Percentiles rank a stretch among this genome's conserved stretches.
These are phyloP conservation scores for Sesamia inferens DNA, from an alignment of 2,888 invertebrate genomes.

Conservation along the genomic window DNA sequence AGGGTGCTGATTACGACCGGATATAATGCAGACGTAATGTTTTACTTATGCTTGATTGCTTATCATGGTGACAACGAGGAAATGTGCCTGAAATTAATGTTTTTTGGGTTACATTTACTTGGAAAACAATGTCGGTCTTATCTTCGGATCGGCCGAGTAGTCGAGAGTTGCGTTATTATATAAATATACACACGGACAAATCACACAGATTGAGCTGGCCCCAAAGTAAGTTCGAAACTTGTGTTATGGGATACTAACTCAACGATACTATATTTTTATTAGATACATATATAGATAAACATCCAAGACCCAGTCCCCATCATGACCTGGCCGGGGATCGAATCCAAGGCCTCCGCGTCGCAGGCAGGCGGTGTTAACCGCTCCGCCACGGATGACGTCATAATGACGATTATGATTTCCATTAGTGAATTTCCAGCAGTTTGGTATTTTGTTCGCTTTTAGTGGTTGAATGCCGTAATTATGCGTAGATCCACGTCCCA, in stretches of 20 bases:
- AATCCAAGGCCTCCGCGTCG: too few species aligned
- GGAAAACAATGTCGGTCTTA: not conserved
- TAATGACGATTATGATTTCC: too few species aligned
- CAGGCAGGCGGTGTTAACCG: too few species aligned
- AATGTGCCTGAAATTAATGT: conserved; percentile 11
- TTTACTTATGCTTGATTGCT: conserved; percentile 34
- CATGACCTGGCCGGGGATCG: too few species aligned
- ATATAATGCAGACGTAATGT: conserved; percentile 38
- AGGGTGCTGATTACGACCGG: conserved; percentile 32
- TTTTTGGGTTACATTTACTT: conserved; percentile 4
- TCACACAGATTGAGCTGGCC: too few species aligned
- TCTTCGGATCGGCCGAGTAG: not conserved
- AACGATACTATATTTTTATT: too few species aligned
- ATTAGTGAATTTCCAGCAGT: not conserved
- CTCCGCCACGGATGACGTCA: too few species aligned
- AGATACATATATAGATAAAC: too few species aligned
- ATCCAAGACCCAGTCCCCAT: too few species aligned
- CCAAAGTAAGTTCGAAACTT: too few species aligned
- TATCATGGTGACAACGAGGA: conserved; percentile 1
- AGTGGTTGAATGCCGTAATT: not conserved
- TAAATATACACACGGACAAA: too few species aligned
- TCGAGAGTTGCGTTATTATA: not conserved
- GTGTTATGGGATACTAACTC: too few species aligned
- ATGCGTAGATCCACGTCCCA: not conserved
- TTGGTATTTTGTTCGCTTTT: not conserved